Base-by-base conservation (phyloP, 2,797 vertebrate genomes). In the Sciaenops ocellatus region DNA sequence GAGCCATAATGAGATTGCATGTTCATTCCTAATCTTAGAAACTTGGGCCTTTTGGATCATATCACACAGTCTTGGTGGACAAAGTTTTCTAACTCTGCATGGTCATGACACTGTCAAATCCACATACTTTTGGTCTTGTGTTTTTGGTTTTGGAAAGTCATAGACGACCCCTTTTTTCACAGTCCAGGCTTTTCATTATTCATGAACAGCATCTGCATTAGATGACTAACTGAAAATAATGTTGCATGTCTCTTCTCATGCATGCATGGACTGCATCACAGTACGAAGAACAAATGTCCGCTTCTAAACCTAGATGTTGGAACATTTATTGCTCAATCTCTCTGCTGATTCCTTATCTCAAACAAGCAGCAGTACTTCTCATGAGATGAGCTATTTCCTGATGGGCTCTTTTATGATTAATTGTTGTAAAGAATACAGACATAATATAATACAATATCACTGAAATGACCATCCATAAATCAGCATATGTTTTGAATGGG, bases 401-500 rank as follows among this genome's bases (percentile, higher is more conserved):
- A 28, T 16, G 1, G 9, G 3, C 28, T 59, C 17, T 60, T 64
- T 70, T 34, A 1, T 79, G 48, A 80, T 73, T 10, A 74, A 82
- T 16, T 78, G 55, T 44, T 56, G 1, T 30, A 51, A 61, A 61
- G 65, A 70, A 59, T 17, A 18, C 30, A 78, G 34, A 69, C 38
- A 34, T 46, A 41, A 62, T 34, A 59, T 22, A 68, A 75, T 24
- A 56, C 3, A n/a, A 64, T 55, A 61, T 70, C 17, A 52, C 5
- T 66, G 18, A 78, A 80, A 82, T 55, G 18, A 51, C 15, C 8
- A 24, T 44, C n/a, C 48, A 60, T 64, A 20, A 61, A 77, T 73
- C 68, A 75, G 20, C 2, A 51, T 11, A 69, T 82, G 71, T 70
- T 87, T 77, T 76, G 54, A 86, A 16, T 68, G 55, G 28, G 22